Evolutionary conservation across 2,888 invertebrate genomes (phyloP).

Genomic region (Sminthurinus aureus): DNA sequence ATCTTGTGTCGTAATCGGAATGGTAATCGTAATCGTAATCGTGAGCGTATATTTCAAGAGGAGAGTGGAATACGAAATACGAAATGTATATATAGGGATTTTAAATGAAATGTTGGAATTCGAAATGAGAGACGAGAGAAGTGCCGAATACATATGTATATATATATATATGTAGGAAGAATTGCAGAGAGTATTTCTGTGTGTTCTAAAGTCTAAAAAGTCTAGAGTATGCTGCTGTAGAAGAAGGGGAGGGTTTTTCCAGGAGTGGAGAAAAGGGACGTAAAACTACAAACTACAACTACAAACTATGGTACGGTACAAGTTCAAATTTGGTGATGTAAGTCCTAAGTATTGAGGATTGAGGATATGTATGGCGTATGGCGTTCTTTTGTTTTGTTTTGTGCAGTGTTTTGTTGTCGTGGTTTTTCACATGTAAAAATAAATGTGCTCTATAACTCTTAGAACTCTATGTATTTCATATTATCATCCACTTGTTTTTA

Average conservation of each 20-base stretch:
- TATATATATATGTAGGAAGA: no score
- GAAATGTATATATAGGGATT: not conserved
- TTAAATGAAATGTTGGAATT: constrained; percentile 10
- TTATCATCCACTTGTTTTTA: not conserved
- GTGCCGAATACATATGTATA: no score
- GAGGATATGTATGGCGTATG: not conserved
- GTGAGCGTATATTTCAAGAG: constrained; percentile 9
- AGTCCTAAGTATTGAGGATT: not conserved
- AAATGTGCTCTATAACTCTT: not conserved
- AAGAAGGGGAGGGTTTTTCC: not conserved
- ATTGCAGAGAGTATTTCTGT: not conserved
- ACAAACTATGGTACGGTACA: no score
- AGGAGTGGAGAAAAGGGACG: not conserved
- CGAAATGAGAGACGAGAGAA: not conserved
- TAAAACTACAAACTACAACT: no score
- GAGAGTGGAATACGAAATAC: not conserved
- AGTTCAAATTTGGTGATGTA: no score
- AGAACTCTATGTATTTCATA: not conserved
- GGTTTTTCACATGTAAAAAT: not conserved
- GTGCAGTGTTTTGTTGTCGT: not conserved
- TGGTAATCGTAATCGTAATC: constrained; percentile 10
- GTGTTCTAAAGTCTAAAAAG: no score
- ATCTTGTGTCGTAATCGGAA: not conserved
- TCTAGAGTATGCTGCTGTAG: not conserved
- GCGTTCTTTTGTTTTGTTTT: no score